Conservation (phyloP, 2,113 vertebrate genomes). For the Heliornis fulica region DNA sequence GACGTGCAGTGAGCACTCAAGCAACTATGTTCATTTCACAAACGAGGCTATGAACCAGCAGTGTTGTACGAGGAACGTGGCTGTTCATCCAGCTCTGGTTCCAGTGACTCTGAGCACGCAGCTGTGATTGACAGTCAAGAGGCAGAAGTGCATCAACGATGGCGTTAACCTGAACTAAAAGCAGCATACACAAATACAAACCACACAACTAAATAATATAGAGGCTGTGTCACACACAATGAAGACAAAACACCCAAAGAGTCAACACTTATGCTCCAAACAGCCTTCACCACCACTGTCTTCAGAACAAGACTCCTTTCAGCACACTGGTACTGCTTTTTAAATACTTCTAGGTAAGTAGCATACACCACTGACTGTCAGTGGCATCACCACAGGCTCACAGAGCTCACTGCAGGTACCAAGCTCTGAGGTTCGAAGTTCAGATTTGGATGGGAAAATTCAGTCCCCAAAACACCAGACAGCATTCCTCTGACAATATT, state of each 20-base stretch:
- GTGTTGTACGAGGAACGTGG: fast-evolving
- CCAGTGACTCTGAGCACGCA: background rate
- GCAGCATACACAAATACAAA: background rate
- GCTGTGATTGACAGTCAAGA: background rate
- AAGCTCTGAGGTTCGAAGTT: background rate
- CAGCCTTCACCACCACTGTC: background rate
- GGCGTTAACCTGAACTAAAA: background rate
- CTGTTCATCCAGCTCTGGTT: background rate
- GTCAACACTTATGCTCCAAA: background rate
- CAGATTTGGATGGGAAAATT: background rate
- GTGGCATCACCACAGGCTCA: background rate
- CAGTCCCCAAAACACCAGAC: background rate
- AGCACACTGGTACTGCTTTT: background rate
- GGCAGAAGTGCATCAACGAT: background rate
- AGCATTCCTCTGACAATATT: background rate
- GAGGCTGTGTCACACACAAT: background rate
- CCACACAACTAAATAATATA: background rate
- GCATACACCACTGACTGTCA: background rate
- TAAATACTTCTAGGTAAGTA: background rate
- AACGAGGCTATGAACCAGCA: fast-evolving
- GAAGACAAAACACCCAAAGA: background rate
- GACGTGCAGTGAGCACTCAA: fast-evolving
- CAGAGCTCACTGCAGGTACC: background rate
- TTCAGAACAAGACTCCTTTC: background rate
- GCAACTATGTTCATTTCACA: background rate